Conservation (phyloP, 2,888 invertebrate species). For the Chironomus tentans region DNA sequence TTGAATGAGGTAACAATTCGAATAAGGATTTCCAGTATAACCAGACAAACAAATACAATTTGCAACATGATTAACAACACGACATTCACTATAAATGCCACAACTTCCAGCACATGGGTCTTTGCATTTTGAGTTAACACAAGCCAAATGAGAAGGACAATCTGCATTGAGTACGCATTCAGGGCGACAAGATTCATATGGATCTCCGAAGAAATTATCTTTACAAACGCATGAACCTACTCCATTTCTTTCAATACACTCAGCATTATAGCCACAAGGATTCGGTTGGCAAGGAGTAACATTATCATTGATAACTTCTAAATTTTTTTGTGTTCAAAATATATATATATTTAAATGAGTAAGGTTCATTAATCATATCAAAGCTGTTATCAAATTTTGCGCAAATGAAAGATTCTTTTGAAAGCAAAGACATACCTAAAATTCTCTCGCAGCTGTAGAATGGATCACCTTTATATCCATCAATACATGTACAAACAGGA, state of each 20-base stretch:
- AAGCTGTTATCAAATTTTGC: no score
- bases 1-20: background rate
- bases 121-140: slow-evolving; percentile 61
- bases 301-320: no score
- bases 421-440: no score
- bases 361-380: no score
- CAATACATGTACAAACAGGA: slow-evolving; percentile 61
- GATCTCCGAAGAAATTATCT: slow-evolving; percentile 43
- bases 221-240: slow-evolving; percentile 28
- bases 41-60: slow-evolving; percentile 56
- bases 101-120: slow-evolving; percentile 68
- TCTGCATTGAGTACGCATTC: slow-evolving; percentile 65
- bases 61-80: slow-evolving; percentile 59
- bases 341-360: no score
- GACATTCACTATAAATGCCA: slow-evolving; percentile 53
- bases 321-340: no score
- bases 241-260: no score
- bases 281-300: no score
- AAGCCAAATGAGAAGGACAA: slow-evolving; percentile 60
- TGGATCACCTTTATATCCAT: slow-evolving; percentile 63
- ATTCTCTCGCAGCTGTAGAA: slow-evolving; percentile 52
- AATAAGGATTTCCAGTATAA: slow-evolving; percentile 40
- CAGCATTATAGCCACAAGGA: no score
- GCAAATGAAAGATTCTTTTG: no score
- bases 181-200: slow-evolving; percentile 60